These are phyloP conservation scores for Hybognathus amarus DNA, from an alignment of 2,797 vertebrate species.

Conservation along the genomic window DNA sequence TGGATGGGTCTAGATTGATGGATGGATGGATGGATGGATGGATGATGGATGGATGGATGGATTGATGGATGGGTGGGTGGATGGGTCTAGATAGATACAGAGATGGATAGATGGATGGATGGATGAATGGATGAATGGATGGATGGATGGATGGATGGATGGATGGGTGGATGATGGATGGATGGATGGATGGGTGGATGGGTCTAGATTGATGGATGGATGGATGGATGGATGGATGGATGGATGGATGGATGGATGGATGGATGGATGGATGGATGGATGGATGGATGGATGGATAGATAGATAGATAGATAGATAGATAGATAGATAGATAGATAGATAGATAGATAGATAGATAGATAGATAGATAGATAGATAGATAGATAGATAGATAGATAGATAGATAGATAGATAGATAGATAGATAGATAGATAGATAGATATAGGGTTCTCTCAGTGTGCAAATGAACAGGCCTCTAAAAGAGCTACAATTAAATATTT, in stretches of 20 bases:
- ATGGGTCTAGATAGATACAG: no score
- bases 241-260: fast-evolving
- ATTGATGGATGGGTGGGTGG: not conserved
- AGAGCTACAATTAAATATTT: conserved; percentile 74
- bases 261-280: fast-evolving
- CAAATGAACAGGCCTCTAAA: conserved; percentile 60
- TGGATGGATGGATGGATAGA: not conserved
- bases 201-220: no score
- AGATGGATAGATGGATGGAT: no score
- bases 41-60: not conserved
- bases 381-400: not conserved
- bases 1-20: fast-evolving
- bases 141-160: not conserved
- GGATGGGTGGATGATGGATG: no score
- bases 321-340: not conserved
- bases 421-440: conserved; percentile 44
- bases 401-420: conserved; percentile 10
- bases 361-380: not conserved
- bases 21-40: no score
- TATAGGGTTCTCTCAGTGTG: conserved; percentile 45
- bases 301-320: not conserved
- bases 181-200: no score
- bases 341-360: not conserved
- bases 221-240: no score
- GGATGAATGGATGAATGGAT: no score